phyloP scores from a whole-genome alignment of 2,797 vertebrate genomes.

The Leptoclinus maculatus region DNA sequence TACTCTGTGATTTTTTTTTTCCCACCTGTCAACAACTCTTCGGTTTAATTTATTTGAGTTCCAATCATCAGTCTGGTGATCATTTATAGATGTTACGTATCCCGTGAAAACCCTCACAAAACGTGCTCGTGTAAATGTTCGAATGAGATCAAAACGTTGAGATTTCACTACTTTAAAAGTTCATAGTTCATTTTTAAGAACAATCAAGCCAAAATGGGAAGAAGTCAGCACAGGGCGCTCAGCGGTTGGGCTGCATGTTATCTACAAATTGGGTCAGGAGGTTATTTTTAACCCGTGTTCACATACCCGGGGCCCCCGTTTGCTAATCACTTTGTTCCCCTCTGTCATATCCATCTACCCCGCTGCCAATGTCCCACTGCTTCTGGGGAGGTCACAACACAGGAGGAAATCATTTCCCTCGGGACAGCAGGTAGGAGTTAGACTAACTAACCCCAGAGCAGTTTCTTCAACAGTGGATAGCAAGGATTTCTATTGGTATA shows the following conservation, averaged over 20 bases:
- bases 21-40: constrained; percentile 28
- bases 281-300: constrained; percentile 82
- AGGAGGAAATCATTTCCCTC: constrained; percentile 68
- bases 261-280: constrained; percentile 73
- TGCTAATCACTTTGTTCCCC: constrained; percentile 86
- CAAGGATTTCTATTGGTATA: constrained; percentile 59
- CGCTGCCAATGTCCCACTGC: constrained; percentile 59
- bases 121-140: not conserved
- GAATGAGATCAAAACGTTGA: not conserved
- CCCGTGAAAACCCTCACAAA: not conserved
- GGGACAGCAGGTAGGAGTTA: constrained; percentile 62
- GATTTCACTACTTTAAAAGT: not conserved
- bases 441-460: constrained; percentile 47
- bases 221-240: constrained; percentile 34
- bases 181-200: not conserved
- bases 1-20: constrained; percentile 31
- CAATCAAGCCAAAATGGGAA: constrained; percentile 48
- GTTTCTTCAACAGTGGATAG: constrained; percentile 51
- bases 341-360: constrained; percentile 73
- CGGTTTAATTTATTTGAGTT: constrained; percentile 11
- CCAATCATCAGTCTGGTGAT: not conserved
- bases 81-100: not conserved
- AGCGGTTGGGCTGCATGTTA: constrained; percentile 50
- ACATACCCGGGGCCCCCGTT: constrained; percentile 70
- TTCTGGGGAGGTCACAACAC: constrained; percentile 70